A percentile compares a stretch with the other conserved stretches of the same genome.
Conservation (phyloP, 2,797 vertebrate genomes). For the Meda fulgida region DNA sequence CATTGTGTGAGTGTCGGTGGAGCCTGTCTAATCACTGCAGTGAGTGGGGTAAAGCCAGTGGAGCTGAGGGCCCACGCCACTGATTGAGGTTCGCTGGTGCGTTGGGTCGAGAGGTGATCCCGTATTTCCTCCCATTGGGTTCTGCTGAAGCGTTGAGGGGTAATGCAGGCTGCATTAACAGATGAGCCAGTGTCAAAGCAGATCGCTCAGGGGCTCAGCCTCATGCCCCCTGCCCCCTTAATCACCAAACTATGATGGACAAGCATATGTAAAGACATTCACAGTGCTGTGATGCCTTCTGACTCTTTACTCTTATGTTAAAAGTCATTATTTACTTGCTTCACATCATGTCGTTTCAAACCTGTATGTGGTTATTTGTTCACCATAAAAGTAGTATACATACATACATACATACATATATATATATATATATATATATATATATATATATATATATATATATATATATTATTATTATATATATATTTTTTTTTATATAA, state of each 20-base stretch:
- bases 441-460: no score
- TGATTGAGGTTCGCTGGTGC: constrained; percentile 62
- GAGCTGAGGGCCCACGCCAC: constrained; percentile 38
- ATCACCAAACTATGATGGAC: constrained; percentile 56
- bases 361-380: background rate
- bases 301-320: background rate
- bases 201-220: constrained; percentile 51
- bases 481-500: no score
- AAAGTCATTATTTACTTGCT: background rate
- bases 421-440: no score
- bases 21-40: constrained; percentile 57
- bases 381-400: background rate
- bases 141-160: constrained; percentile 64
- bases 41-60: constrained; percentile 53
- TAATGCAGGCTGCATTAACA: constrained; percentile 69
- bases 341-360: background rate
- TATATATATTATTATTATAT: no score
- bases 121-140: constrained; percentile 67
- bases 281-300: background rate
- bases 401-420: no score
- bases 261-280: constrained; percentile 58
- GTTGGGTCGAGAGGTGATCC: constrained; percentile 54
- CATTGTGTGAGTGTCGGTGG: constrained; percentile 45
- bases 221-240: constrained; percentile 56
- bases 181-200: constrained; percentile 73